Percentiles rank a stretch among this genome's conserved stretches.
These are phyloP conservation scores for Charadrius vociferus DNA, from an alignment of 2,113 vertebrate genomes.

Conservation along the genomic window DNA sequence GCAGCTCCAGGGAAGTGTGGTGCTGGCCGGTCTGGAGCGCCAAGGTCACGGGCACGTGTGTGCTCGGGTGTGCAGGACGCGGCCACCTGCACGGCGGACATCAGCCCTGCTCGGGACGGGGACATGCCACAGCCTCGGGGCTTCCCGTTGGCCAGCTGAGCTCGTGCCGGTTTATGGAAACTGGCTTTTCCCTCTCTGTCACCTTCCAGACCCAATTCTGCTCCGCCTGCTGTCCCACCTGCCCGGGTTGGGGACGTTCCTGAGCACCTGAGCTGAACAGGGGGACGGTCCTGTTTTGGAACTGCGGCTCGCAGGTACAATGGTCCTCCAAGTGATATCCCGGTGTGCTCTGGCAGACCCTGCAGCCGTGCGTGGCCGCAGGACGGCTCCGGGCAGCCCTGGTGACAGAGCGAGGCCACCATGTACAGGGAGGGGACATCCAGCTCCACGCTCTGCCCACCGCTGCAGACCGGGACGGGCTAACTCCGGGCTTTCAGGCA, in stretches of 20 bases:
- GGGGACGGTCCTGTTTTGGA: rapidly evolving
- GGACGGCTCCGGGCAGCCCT: neutral
- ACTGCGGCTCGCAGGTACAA: neutral
- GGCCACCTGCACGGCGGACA: rapidly evolving
- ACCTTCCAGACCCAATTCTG: neutral
- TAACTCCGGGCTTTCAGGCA: neutral
- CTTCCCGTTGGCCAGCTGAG: neutral
- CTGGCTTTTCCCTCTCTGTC: neutral
- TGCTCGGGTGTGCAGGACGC: rapidly evolving
- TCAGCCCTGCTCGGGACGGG: neutral
- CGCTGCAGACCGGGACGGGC: rapidly evolving
- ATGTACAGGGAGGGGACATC: neutral
- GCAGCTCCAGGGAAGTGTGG: rapidly evolving
- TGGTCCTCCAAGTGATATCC: neutral
- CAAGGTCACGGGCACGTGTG: neutral
- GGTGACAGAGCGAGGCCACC: neutral
- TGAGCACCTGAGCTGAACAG: neutral
- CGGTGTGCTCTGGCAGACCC: neutral
- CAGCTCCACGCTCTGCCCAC: neutral
- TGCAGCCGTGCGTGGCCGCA: rapidly evolving
- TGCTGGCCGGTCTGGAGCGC: neutral
- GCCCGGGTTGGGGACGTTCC: neutral
- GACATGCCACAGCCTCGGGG: neutral
- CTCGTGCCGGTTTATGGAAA: neutral
- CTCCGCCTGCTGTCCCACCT: neutral